Evolutionary conservation across 2,888 invertebrate genomes (phyloP).

Genomic region (Pharmacophagus antenor): DNA sequence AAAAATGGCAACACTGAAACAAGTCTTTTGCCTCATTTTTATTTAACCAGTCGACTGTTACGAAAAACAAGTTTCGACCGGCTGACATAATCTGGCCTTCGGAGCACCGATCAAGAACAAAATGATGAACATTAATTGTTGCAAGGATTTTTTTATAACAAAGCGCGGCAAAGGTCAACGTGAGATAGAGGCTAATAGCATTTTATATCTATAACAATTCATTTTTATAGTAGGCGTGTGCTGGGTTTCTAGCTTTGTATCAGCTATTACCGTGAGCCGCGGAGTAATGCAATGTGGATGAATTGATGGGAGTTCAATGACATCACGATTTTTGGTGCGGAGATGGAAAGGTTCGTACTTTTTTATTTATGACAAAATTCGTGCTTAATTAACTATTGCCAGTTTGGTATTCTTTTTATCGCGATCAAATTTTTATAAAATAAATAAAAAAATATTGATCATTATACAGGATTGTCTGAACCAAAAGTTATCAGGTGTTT

Average conservation of each 20-base stretch:
- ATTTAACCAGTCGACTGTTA: slow-evolving; percentile 39
- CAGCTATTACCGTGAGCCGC: neutral
- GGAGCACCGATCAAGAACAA: slow-evolving; percentile 31
- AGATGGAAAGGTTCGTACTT: slow-evolving; percentile 10
- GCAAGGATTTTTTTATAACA: slow-evolving; percentile 36
- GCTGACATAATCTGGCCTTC: slow-evolving; percentile 58
- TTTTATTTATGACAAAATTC: slow-evolving; percentile 9
- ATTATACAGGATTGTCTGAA: no score
- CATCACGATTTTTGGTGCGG: slow-evolving; percentile 7
- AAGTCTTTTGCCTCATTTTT: slow-evolving; percentile 38
- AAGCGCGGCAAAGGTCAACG: slow-evolving; percentile 27
- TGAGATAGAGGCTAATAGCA: slow-evolving; percentile 15
- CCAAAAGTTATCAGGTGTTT: no score
- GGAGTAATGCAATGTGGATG: slow-evolving; percentile 18
- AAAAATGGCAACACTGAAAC: slow-evolving; percentile 31
- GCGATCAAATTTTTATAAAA: no score
- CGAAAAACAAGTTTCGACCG: slow-evolving; percentile 45
- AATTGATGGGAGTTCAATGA: slow-evolving; percentile 22
- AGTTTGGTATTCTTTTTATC: no score
- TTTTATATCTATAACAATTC: slow-evolving; percentile 5
- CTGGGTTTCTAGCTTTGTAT: slow-evolving; percentile 14
- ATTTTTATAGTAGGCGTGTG: slow-evolving; percentile 12
- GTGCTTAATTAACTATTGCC: slow-evolving; percentile 19
- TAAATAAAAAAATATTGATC: no score
- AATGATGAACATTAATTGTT: slow-evolving; percentile 40